These are phyloP conservation scores for Festucalex cinctus DNA, from an alignment of 2,113 vertebrate species.

Conservation along the genomic window DNA sequence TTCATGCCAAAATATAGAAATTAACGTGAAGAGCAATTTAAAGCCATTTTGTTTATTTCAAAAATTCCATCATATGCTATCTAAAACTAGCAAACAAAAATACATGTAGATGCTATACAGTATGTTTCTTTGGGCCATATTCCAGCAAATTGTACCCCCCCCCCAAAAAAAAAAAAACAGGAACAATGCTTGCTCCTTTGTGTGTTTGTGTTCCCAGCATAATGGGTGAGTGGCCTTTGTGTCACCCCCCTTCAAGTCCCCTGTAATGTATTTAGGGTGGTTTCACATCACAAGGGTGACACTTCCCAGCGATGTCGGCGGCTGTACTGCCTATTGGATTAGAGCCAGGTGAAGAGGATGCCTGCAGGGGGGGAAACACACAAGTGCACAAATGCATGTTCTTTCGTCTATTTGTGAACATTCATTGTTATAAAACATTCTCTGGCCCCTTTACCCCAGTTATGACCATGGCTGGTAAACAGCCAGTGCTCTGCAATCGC, in stretches of 20 bases:
- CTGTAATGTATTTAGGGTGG: slow-evolving; percentile 60
- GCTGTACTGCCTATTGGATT: slow-evolving; percentile 47
- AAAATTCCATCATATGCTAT: too few relatives aligned
- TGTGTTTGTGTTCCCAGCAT: slow-evolving; percentile 35
- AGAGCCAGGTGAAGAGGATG: slow-evolving; percentile 33
- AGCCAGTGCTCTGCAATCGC: not conserved
- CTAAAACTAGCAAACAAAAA: too few relatives aligned
- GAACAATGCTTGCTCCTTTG: not conserved
- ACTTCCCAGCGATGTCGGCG: slow-evolving; percentile 41
- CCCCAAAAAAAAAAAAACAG: too few relatives aligned
- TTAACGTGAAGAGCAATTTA: too few relatives aligned
- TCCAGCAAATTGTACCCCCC: not conserved
- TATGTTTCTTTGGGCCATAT: not conserved
- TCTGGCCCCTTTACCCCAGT: not conserved
- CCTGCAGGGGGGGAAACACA: slow-evolving; percentile 23
- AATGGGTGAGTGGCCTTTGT: slow-evolving; percentile 56
- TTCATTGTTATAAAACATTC: not conserved
- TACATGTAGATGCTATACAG: too few relatives aligned
- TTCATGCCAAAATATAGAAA: too few relatives aligned
- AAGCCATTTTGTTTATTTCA: too few relatives aligned
- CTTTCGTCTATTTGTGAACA: not conserved
- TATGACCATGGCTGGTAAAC: not conserved
- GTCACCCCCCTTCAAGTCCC: slow-evolving; percentile 50
- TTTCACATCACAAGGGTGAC: slow-evolving; percentile 36
- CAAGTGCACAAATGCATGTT: slow-evolving; percentile 1